Base-by-base conservation (phyloP, 2,888 invertebrate genomes). In the Patella ulyssiponensis region DNA sequence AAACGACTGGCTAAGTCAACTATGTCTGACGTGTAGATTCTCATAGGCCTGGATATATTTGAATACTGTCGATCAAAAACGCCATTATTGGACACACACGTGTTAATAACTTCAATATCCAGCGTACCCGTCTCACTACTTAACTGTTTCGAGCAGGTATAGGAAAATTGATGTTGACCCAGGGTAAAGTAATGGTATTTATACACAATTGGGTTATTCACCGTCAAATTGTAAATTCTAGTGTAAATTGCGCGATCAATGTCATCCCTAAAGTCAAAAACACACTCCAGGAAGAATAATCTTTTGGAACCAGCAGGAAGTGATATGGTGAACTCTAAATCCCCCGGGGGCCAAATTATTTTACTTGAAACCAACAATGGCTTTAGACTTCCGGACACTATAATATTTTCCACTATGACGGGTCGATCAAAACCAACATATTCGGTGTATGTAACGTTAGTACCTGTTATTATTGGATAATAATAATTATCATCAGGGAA, bases 21-120 rank as follows among this genome's bases (percentile, higher is more conserved):
- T 3, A 33, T n/a, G 15, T 54, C 64, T 20, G 72, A 73, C 12
- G 76, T 69, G 33, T 71, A 76, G 12, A 64, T 69, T 44, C 51
- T 64, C 58, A 76, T n/a, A 2, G 76, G 76, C 20, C 69, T 72
- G 23, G 33, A 15, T 4, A 52, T 12, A 52, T 64, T 51, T 5
- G 76, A 76, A 53, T 76, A 73, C 69, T 76, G 76, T 14, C 72
- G 52, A 69, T 76, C 76, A 51, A 76, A 76, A 15, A 76, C 51
- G 33, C 76, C 73, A 27, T 76, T 73, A 15, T 54, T 72, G 9
- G 51, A 20, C 27, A 76, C 72, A 54, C 76, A 76, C 1, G 20
- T n/a, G 64, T 76, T 76, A 5, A 53, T 69, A 23, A 76, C 73
- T 1, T 44, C 69, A 5, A 76, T 69, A 12, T 58, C 11, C 4